These are phyloP conservation scores for Acrocephalus arundinaceus DNA, from an alignment of 2,113 vertebrate genomes.

Conservation along the genomic window DNA sequence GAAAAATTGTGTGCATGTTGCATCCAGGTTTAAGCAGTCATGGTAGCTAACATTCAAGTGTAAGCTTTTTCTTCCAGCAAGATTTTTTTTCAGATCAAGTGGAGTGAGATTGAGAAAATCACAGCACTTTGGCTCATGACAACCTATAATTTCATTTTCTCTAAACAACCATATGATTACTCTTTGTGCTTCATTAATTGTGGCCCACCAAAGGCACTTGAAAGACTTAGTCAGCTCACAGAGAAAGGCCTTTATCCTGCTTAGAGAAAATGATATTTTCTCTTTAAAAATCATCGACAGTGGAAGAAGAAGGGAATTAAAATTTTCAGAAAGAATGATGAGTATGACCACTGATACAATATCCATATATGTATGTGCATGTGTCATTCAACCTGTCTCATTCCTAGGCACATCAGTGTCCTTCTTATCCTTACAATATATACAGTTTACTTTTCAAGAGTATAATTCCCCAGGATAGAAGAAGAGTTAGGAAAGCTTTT, in stretches of 20 bases:
- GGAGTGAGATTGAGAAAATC: neutral
- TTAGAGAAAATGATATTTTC: neutral
- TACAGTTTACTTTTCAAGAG: neutral
- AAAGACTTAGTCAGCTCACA: neutral
- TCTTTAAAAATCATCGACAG: neutral
- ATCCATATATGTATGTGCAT: neutral
- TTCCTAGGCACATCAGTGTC: neutral
- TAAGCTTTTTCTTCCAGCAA: neutral
- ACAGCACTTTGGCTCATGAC: neutral
- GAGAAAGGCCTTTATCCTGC: neutral
- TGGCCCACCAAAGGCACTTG: neutral
- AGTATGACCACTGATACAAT: neutral
- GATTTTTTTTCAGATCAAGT: neutral
- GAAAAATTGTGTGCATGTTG: neutral
- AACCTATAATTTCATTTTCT: conserved; percentile 16
- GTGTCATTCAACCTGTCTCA: neutral
- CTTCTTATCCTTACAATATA: neutral
- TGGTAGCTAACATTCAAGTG: neutral
- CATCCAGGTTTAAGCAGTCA: neutral
- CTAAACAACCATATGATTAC: neutral
- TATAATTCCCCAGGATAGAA: neutral
- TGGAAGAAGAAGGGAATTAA: neutral
- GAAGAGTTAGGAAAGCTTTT: neutral
- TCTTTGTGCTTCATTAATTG: conserved; percentile 1
- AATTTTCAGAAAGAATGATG: neutral